These are phyloP conservation scores for Leptoteleia sp. DNA, from an alignment of 1,140 invertebrate species.

Conservation along the genomic window DNA sequence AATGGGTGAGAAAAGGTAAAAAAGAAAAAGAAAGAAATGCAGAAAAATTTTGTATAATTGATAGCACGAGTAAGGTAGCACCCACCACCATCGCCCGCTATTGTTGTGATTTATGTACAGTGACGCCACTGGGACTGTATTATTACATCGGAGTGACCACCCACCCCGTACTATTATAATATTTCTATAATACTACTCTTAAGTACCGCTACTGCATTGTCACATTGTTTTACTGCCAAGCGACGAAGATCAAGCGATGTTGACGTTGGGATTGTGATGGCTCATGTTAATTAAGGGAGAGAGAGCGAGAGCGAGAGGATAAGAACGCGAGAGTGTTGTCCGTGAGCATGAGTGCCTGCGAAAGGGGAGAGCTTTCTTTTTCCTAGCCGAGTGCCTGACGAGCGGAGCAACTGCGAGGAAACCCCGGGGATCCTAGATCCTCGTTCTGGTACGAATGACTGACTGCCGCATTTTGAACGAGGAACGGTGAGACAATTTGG, in stretches of 20 bases:
- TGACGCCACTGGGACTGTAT: constrained; percentile 81
- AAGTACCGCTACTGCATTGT: constrained; percentile 81
- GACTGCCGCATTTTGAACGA: constrained; percentile 29
- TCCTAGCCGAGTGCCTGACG: constrained; percentile 46
- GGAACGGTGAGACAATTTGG: constrained; percentile 8
- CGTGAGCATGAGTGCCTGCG: constrained; percentile 36
- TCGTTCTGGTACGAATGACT: constrained; percentile 33
- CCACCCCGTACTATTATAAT: constrained; percentile 80
- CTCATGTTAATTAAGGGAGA: constrained; percentile 78
- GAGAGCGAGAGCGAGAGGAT: too few relatives aligned
- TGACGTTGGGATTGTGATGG: constrained; percentile 79
- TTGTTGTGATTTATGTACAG: constrained; percentile 81
- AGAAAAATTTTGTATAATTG: too few relatives aligned
- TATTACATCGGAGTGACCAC: constrained; percentile 80
- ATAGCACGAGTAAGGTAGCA: too few relatives aligned
- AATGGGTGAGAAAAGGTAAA: too few relatives aligned
- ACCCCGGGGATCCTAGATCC: constrained; percentile 13
- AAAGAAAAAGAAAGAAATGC: too few relatives aligned
- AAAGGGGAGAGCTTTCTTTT: constrained; percentile 39
- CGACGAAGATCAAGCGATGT: constrained; percentile 76
- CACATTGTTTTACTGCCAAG: constrained; percentile 82
- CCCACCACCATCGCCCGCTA: too few relatives aligned
- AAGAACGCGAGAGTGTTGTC: constrained; percentile 58
- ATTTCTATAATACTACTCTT: constrained; percentile 76
- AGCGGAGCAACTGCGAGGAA: constrained; percentile 27